Percentiles rank a stretch among this genome's conserved stretches.
These are phyloP conservation scores for Xylophagus ater DNA, from an alignment of 2,888 invertebrate species.

Conservation along the genomic window DNA sequence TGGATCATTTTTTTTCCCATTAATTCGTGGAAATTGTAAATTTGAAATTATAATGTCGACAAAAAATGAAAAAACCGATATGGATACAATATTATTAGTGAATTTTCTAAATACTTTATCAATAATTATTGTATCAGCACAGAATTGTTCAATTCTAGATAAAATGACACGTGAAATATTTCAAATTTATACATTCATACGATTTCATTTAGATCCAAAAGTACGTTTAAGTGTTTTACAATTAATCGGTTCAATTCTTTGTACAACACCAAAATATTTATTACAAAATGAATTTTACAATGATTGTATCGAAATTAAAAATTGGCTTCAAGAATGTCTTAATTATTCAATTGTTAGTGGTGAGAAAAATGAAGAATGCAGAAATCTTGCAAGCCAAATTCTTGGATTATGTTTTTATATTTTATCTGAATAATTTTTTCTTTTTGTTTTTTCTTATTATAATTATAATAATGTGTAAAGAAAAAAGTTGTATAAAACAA, in stretches of 20 bases:
- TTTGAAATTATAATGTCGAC: slow-evolving; percentile 45
- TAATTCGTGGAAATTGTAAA: slow-evolving; percentile 55
- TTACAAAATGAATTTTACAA: slow-evolving; percentile 49
- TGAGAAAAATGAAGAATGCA: slow-evolving; percentile 54
- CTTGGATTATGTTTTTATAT: slow-evolving; percentile 38
- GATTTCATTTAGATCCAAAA: slow-evolving; percentile 54
- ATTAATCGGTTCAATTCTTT: slow-evolving; percentile 52
- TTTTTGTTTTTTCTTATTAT: too few species aligned
- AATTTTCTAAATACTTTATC: slow-evolving; percentile 59
- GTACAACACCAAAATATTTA: slow-evolving; percentile 48
- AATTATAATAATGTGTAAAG: too few species aligned
- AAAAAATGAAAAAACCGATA: slow-evolving; percentile 48
- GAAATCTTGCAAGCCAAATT: slow-evolving; percentile 50
- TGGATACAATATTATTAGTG: slow-evolving; percentile 54
- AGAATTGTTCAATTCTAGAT: slow-evolving; percentile 52
- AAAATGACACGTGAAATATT: slow-evolving; percentile 60
- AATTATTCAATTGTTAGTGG: slow-evolving; percentile 46
- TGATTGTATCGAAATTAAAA: slow-evolving; percentile 50
- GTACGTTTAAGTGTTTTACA: slow-evolving; percentile 56
- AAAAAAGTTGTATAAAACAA: too few species aligned
- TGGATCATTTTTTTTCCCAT: slow-evolving; percentile 73
- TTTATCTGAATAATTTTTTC: too few species aligned
- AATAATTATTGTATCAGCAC: slow-evolving; percentile 52
- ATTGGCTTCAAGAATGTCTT: slow-evolving; percentile 53
- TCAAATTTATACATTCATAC: slow-evolving; percentile 52